A percentile compares a stretch with the other conserved stretches of the same genome.
phyloP scores from a whole-genome alignment of 2,797 vertebrate genomes.

The Geotrypetes seraphini region DNA sequence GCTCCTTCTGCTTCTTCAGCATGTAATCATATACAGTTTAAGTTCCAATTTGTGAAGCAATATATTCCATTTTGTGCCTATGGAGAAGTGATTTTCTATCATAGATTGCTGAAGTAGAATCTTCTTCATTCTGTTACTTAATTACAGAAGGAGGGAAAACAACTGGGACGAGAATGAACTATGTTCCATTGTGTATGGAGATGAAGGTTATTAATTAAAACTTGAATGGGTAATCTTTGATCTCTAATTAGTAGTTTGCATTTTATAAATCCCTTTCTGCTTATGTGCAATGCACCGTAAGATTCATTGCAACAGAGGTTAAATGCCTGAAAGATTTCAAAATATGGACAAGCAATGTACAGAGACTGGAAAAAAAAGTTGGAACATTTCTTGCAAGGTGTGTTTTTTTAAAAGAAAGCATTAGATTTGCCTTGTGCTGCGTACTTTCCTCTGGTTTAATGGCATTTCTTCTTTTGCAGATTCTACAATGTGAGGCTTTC shows the following conservation, averaged over 20 bases:
- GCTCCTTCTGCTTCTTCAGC: no score
- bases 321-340: accelerated
- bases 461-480: not conserved
- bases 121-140: no score
- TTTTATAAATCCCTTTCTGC: not conserved
- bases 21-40: no score
- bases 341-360: no score
- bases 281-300: not conserved
- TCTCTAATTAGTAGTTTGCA: not conserved
- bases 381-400: not conserved
- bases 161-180: not conserved
- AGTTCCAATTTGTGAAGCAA: no score
- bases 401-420: not conserved
- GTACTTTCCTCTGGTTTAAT: not conserved
- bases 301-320: not conserved
- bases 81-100: no score
- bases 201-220: not conserved
- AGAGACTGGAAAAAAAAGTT: not conserved
- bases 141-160: not conserved
- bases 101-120: no score
- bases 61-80: no score
- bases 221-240: not conserved
- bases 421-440: conserved; percentile 1
- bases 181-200: not conserved
- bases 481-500: conserved; percentile 11